Base-by-base conservation (phyloP, 2,888 invertebrate species). In the Harpalus rubripes region DNA sequence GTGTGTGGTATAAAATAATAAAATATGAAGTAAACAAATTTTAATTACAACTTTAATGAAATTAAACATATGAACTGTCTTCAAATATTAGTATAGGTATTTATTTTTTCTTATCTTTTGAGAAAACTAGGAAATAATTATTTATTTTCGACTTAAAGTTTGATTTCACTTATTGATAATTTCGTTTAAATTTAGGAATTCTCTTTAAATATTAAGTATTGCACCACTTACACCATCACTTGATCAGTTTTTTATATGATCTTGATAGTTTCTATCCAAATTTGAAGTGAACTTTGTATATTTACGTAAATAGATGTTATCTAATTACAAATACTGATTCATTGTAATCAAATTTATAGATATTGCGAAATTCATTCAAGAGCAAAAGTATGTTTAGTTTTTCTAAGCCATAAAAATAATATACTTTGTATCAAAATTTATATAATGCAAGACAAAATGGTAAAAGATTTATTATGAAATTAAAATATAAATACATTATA, bases 191-290 rank as follows among this genome's bases (percentile, higher is more conserved):
- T 52, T 10, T 10, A 10, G 0, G 44, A 52, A 10, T 12, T 12
- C 44, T 10, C 4, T 12, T 6, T 12, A 52, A 52, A 52, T 52
- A 12, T 52, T 8, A 52, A 52, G 44, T 10, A 12, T 52, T 52
- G 44, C 44, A 52, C 44, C 44, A 44, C 44, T 44, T 1, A 7
- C 7, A 59, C 16, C 4, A 6, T 59, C 15, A 56, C 56, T 10
- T 56, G 12, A 56, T 56, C 56, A 56, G 56, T 56, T n/a, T 56
- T 56, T n/a, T 7, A 56, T n/a, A 56, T 56, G 56, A 56, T n/a
- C 56, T 12, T 12, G 44, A 52, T 52, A 59, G 3, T 59, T 16
- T 59, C 18, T 59, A 59, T 59, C 59, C 16, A 59, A 59, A 59
- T 16, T 16, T 15, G n/a, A 58, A 58, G 59, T 16, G 18, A 59